Conservation (phyloP, 2,113 vertebrate genomes). For the Lontra canadensis region DNA sequence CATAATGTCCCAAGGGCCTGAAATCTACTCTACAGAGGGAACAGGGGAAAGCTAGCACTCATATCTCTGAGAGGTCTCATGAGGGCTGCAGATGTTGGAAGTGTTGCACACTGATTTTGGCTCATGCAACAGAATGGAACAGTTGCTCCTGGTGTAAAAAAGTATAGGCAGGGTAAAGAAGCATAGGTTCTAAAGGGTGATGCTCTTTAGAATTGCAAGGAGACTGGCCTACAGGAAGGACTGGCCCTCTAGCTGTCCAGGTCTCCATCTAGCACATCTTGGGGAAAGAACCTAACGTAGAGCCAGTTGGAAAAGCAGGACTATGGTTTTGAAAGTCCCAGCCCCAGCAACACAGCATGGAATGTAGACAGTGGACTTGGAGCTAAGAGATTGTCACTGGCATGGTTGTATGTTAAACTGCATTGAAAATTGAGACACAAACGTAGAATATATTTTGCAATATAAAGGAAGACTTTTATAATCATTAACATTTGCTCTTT, state of each 20-base stretch:
- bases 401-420: not conserved
- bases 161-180: not conserved
- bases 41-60: accelerated
- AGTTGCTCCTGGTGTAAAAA: not conserved
- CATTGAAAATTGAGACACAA: not conserved
- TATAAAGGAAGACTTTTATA: not conserved
- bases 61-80: accelerated
- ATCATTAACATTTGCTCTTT: not conserved
- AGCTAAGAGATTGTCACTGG: not conserved
- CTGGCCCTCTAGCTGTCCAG: not conserved
- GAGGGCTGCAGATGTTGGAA: not conserved
- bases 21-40: accelerated
- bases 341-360: not conserved
- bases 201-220: not conserved
- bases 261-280: not conserved
- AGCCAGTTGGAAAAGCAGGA: not conserved
- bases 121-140: not conserved
- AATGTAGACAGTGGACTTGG: not conserved
- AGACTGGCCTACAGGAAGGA: not conserved
- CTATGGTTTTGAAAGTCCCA: not conserved
- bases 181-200: not conserved
- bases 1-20: accelerated
- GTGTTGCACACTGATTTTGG: not conserved
- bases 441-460: not conserved
- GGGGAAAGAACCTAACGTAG: not conserved